Conservation (phyloP, 2,113 vertebrate genomes). For the Kryptolebias marmoratus region DNA sequence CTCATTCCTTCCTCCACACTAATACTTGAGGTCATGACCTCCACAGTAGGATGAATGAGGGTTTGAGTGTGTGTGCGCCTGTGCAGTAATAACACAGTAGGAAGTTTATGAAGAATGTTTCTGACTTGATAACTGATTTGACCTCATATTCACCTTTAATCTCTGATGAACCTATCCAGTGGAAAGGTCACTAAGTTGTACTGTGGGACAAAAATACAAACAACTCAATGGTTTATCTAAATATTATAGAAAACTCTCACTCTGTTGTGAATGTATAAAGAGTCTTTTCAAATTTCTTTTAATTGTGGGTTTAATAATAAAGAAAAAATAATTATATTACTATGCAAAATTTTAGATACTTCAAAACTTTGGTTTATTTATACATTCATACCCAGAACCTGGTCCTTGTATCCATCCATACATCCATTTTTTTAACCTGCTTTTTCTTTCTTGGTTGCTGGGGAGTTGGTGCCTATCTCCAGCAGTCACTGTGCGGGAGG, state of each 20-base stretch:
- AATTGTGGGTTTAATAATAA: too few species aligned
- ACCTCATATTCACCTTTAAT: constrained; percentile 81
- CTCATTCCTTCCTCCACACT: constrained; percentile 62
- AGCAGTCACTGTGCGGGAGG: too few species aligned
- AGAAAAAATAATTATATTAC: too few species aligned
- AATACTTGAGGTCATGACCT: constrained; percentile 71
- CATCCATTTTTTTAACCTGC: too few species aligned
- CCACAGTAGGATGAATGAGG: constrained; percentile 62
- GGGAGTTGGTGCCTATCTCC: too few species aligned
- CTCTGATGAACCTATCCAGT: constrained; percentile 63
- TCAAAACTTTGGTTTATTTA: too few species aligned
- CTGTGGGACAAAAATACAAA: constrained; percentile 67
- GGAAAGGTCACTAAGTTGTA: constrained; percentile 74
- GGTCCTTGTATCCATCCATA: too few species aligned
- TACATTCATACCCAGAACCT: too few species aligned
- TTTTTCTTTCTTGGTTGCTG: too few species aligned
- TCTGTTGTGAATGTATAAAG: not conserved
- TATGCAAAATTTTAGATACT: too few species aligned
- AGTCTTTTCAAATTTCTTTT: not conserved
- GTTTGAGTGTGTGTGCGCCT: constrained; percentile 42
- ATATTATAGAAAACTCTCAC: constrained; percentile 69
- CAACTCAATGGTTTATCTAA: constrained; percentile 59
- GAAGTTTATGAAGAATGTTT: constrained; percentile 75
- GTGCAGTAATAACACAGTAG: constrained; percentile 67
- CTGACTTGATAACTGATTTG: constrained; percentile 80